A percentile compares a stretch with the other conserved stretches of the same genome.
These are phyloP conservation scores for Diprion similis DNA, from an alignment of 1,140 invertebrate genomes.

Conservation along the genomic window DNA sequence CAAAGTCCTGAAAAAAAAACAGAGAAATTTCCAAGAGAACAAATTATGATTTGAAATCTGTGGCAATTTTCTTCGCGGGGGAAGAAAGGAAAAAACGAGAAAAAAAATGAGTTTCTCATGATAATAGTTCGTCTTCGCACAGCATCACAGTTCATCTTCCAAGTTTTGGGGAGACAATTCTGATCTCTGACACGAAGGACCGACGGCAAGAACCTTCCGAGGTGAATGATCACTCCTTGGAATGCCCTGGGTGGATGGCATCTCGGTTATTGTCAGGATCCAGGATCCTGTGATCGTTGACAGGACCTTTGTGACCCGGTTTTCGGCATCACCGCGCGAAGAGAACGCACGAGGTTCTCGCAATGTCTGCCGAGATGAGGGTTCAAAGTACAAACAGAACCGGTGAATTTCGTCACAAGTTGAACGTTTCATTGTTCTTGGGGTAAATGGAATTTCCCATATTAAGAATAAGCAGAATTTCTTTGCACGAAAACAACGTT, in stretches of 20 bases:
- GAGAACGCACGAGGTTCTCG: too few relatives aligned
- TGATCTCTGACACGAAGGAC: background rate
- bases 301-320: background rate
- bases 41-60: too few relatives aligned
- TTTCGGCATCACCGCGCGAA: background rate
- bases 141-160: background rate
- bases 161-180: background rate
- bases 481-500: too few relatives aligned
- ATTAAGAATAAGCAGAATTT: too few relatives aligned
- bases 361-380: too few relatives aligned
- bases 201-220: background rate
- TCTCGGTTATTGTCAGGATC: background rate
- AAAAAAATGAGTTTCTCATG: background rate
- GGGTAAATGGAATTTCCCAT: too few relatives aligned
- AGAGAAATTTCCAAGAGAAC: too few relatives aligned
- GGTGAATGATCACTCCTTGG: constrained; percentile 1
- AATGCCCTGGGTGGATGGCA: background rate
- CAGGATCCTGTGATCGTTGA: background rate
- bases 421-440: too few relatives aligned
- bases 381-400: too few relatives aligned
- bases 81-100: background rate
- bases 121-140: background rate
- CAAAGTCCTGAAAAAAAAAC: too few relatives aligned
- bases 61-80: too few relatives aligned
- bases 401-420: too few relatives aligned